Evolutionary conservation across 2,797 vertebrate species (phyloP).

Genomic region (Melanotaenia nigrans): DNA sequence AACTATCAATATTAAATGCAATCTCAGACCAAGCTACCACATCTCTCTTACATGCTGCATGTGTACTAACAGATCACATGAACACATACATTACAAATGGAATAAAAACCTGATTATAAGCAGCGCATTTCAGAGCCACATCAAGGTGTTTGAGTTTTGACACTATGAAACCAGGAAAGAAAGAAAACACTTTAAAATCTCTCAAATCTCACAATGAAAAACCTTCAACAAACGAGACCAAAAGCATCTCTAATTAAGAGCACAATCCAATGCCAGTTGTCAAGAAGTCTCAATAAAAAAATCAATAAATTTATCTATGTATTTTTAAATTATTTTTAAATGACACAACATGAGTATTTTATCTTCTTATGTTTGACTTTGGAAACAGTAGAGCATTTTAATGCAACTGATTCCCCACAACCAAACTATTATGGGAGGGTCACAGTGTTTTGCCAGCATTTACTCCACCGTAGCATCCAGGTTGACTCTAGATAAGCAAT

Average conservation of each 20-base stretch:
- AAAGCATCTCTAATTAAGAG: not conserved
- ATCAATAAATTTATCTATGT: not conserved
- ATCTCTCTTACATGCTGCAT: too few species aligned
- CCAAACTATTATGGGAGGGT: slow-evolving; percentile 25
- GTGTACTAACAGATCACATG: too few species aligned
- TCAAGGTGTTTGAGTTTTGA: not conserved
- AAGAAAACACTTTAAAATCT: not conserved
- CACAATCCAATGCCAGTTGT: not conserved
- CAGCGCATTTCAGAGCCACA: too few species aligned
- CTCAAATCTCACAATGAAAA: too few species aligned
- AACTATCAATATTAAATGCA: too few species aligned
- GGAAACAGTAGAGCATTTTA: not conserved
- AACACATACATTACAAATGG: too few species aligned
- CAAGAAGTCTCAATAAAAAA: too few species aligned
- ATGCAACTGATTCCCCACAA: not conserved
- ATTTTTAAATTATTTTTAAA: not conserved
- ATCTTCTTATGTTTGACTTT: not conserved
- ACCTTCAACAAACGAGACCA: too few species aligned
- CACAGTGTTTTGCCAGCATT: slow-evolving; percentile 29
- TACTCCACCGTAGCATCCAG: slow-evolving; percentile 22
- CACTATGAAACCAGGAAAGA: not conserved
- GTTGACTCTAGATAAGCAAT: slow-evolving; percentile 51
- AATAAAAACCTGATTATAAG: too few species aligned
- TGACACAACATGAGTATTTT: not conserved
- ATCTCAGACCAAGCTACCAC: too few species aligned